phyloP scores from a whole-genome alignment of 2,888 invertebrate species.

The Conops quadrifasciatus region DNA sequence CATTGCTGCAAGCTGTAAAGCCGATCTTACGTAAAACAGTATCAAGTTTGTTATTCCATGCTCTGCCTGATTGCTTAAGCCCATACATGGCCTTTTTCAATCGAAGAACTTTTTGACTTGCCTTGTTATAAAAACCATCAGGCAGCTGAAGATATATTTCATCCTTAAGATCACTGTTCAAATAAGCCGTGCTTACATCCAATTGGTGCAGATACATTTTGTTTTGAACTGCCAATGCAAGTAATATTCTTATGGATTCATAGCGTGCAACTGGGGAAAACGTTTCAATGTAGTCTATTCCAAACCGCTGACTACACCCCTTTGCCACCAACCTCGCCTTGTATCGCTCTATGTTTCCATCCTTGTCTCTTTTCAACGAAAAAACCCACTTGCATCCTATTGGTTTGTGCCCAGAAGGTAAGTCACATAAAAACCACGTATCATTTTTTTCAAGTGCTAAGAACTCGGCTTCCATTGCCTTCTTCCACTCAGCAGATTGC shows the following conservation, averaged over 20 bases:
- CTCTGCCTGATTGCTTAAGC: constrained; percentile 43
- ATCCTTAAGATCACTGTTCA: constrained; percentile 40
- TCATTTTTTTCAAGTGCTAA: constrained; percentile 35
- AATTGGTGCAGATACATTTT: constrained; percentile 42
- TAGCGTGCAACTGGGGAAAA: constrained; percentile 42
- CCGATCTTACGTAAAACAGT: constrained; percentile 38
- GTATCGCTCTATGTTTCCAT: constrained; percentile 34
- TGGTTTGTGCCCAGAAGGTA: constrained; percentile 34
- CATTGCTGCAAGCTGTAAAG: constrained; percentile 37
- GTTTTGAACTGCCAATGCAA: constrained; percentile 42
- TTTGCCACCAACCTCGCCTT: constrained; percentile 39
- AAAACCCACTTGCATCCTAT: constrained; percentile 39
- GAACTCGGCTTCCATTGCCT: constrained; percentile 41
- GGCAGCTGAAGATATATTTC: constrained; percentile 39
- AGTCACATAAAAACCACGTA: neutral
- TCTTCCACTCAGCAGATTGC: constrained; percentile 32
- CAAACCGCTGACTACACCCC: constrained; percentile 38
- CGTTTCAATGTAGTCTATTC: constrained; percentile 39
- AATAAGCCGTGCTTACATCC: constrained; percentile 41
- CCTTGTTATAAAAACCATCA: constrained; percentile 26
- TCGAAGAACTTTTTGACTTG: constrained; percentile 32
- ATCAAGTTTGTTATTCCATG: constrained; percentile 42
- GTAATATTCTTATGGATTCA: constrained; percentile 41
- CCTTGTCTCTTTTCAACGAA: constrained; percentile 31
- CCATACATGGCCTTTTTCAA: constrained; percentile 42